phyloP scores from a whole-genome alignment of 1,140 invertebrate species.

The Calycopis cecrops region DNA sequence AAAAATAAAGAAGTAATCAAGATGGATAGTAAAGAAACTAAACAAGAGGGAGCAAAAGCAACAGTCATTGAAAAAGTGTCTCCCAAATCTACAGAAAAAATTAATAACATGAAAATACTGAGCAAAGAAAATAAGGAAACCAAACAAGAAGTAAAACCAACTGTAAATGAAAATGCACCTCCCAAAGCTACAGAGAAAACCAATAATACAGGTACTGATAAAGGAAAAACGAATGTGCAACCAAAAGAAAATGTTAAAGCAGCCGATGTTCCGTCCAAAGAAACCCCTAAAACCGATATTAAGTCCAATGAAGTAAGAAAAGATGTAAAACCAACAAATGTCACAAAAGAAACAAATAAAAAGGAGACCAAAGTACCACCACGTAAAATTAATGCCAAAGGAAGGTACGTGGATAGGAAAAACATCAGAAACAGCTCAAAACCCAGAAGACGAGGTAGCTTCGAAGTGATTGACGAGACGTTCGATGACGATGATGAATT shows the following conservation, averaged over 20 bases:
- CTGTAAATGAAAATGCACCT: background rate
- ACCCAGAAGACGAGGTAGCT: background rate
- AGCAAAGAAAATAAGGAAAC: background rate
- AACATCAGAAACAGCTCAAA: background rate
- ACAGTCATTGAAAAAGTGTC: conserved; percentile 15
- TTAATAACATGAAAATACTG: background rate
- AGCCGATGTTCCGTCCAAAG: too few relatives aligned
- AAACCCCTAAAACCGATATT: too few relatives aligned
- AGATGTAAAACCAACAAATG: background rate
- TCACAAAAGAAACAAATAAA: background rate
- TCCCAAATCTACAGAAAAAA: conserved; percentile 12
- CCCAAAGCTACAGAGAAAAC: background rate
- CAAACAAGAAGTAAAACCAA: background rate
- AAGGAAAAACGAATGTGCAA: conserved; percentile 1
- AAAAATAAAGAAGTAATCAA: background rate
- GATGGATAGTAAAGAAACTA: conserved; percentile 1
- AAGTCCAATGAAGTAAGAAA: background rate
- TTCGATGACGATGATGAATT: conserved; percentile 45
- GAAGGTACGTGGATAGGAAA: background rate
- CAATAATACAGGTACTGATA: background rate
- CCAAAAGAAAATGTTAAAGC: too few relatives aligned
- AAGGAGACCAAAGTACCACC: background rate
- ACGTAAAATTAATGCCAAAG: background rate
- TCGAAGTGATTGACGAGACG: conserved; percentile 13
- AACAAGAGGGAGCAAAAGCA: conserved; percentile 6